A percentile compares a stretch with the other conserved stretches of the same genome.
Conservation (phyloP, 2,113 vertebrate genomes). For the Oryzias curvinotus region DNA sequence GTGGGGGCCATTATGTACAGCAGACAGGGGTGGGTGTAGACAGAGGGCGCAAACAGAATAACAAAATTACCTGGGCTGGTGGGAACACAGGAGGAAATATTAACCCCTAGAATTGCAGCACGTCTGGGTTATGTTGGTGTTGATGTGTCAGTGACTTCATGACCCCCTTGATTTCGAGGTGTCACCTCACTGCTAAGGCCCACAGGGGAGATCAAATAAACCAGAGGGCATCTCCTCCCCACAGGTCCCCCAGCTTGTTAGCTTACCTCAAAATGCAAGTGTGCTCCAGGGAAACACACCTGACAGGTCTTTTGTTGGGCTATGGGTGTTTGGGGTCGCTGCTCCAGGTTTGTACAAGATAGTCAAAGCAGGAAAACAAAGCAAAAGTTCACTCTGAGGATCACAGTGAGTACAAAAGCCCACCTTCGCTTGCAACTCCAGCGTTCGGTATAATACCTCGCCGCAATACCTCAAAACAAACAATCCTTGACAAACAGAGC, state of each 20-base stretch:
- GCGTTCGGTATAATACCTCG: slow-evolving; percentile 66
- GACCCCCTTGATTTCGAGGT: slow-evolving; percentile 17
- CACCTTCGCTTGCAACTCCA: slow-evolving; percentile 52
- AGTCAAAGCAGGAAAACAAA: slow-evolving; percentile 56
- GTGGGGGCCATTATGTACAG: slow-evolving; percentile 75
- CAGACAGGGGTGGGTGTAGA: slow-evolving; percentile 72
- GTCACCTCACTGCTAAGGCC: slow-evolving; percentile 15
- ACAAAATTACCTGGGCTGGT: slow-evolving; percentile 71
- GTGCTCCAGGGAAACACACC: slow-evolving; percentile 42
- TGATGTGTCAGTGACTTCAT: slow-evolving; percentile 16
- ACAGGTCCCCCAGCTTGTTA: slow-evolving; percentile 74
- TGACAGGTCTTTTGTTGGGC: slow-evolving; percentile 35
- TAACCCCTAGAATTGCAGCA: slow-evolving; percentile 45
- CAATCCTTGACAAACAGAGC: slow-evolving; percentile 67
- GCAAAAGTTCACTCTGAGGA: slow-evolving; percentile 50
- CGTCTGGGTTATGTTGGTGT: slow-evolving; percentile 13
- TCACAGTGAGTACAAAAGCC: slow-evolving; percentile 39
- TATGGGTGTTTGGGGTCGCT: slow-evolving; percentile 27
- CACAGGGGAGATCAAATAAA: slow-evolving; percentile 46
- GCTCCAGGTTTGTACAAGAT: slow-evolving; percentile 37
- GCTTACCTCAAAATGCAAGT: slow-evolving; percentile 33
- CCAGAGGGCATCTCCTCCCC: slow-evolving; percentile 27
- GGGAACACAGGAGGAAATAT: slow-evolving; percentile 52
- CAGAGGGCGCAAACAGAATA: slow-evolving; percentile 71
- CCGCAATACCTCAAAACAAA: slow-evolving; percentile 68